phyloP scores from a whole-genome alignment of 2,113 vertebrate species.

The Prunella himalayana region DNA sequence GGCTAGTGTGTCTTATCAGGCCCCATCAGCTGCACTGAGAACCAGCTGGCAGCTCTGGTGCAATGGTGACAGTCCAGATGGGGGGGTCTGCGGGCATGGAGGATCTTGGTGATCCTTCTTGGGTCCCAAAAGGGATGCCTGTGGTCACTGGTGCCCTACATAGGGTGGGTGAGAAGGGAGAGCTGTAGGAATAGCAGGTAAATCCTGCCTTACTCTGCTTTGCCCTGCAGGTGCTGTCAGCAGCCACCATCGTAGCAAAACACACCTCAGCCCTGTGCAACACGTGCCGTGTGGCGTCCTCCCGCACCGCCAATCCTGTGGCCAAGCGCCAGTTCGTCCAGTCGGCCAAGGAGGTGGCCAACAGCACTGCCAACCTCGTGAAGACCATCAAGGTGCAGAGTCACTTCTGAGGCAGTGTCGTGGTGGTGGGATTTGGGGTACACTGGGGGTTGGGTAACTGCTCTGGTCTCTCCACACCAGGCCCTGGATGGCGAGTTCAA shows the following conservation, averaged over 20 bases:
- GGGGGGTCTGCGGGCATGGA: neutral
- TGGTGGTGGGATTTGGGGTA: neutral
- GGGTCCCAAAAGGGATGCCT: neutral
- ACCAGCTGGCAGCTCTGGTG: neutral
- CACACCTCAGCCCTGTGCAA: slow-evolving; percentile 97
- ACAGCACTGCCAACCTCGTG: slow-evolving; percentile 96
- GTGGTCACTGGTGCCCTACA: neutral
- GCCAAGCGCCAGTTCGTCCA: slow-evolving; percentile 99
- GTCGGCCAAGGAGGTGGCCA: slow-evolving; percentile 97
- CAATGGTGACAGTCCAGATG: neutral
- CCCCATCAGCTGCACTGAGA: neutral
- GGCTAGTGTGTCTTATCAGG: neutral
- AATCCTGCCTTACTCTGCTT: neutral
- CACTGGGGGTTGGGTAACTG: neutral
- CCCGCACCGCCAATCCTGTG: slow-evolving; percentile 89
- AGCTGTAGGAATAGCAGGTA: neutral
- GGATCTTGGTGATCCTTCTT: neutral
- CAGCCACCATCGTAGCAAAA: slow-evolving; percentile 96
- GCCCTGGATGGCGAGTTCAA: slow-evolving; percentile 93
- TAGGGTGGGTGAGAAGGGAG: neutral
- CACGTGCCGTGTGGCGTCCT: slow-evolving; percentile 92
- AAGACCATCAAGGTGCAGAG: slow-evolving; percentile 94
- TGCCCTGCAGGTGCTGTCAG: slow-evolving; percentile 86
- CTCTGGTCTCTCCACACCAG: slow-evolving; percentile 57
- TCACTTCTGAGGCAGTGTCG: neutral